Conservation (phyloP, 2,888 invertebrate species). For the Drosophila macrospina region DNA sequence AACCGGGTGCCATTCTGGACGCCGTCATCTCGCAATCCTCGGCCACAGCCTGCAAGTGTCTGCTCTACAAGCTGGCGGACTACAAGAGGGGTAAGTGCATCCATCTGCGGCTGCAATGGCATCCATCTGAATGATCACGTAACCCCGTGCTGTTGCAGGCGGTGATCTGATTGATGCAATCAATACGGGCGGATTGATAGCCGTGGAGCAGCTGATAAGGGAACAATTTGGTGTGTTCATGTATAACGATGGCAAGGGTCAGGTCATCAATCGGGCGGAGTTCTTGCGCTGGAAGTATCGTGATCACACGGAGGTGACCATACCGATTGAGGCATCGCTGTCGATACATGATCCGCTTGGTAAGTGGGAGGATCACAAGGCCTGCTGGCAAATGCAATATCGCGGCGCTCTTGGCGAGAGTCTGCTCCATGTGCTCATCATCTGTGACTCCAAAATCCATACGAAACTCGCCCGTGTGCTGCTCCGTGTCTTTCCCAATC, state of each 20-base stretch:
- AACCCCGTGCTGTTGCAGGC: slow-evolving; percentile 86
- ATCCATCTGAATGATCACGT: too few species aligned
- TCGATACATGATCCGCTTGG: slow-evolving; percentile 94
- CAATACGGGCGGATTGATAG: slow-evolving; percentile 92
- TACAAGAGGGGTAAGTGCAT: slow-evolving; percentile 91
- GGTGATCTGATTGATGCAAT: slow-evolving; percentile 96
- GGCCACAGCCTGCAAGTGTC: slow-evolving; percentile 93
- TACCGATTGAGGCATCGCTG: slow-evolving; percentile 94
- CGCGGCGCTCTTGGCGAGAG: slow-evolving; percentile 98
- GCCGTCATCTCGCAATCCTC: slow-evolving; percentile 94
- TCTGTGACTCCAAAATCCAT: slow-evolving; percentile 94
- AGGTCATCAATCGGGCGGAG: slow-evolving; percentile 94
- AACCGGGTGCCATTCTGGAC: slow-evolving; percentile 92
- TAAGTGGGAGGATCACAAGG: slow-evolving; percentile 95
- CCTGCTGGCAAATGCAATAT: slow-evolving; percentile 99
- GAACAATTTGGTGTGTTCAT: slow-evolving; percentile 95
- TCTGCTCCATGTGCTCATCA: slow-evolving; percentile 96
- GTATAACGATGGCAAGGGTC: slow-evolving; percentile 94
- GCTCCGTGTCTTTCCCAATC: slow-evolving; percentile 95
- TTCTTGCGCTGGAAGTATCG: slow-evolving; percentile 96
- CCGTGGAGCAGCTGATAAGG: slow-evolving; percentile 93
- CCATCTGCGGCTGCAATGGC: neutral
- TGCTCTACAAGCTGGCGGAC: slow-evolving; percentile 94
- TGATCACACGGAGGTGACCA: slow-evolving; percentile 92
- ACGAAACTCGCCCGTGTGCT: slow-evolving; percentile 92